Evolutionary conservation across 2,888 invertebrate species (phyloP).

Genomic region (Chalcis sispes): DNA sequence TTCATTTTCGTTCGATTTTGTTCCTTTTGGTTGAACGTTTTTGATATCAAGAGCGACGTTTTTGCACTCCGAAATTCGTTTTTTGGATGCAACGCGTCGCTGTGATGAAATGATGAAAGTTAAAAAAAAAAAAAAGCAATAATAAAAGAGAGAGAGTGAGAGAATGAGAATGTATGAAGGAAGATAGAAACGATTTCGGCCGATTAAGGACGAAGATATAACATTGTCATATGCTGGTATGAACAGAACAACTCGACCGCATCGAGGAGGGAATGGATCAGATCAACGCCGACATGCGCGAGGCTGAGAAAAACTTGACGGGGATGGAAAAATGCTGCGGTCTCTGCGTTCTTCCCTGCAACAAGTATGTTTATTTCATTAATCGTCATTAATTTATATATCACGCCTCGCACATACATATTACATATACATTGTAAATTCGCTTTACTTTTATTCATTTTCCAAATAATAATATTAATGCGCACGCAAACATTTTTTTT

Average conservation of each 20-base stretch:
- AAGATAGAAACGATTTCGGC: slow-evolving; percentile 29
- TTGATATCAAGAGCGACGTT: background rate
- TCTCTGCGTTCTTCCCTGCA: slow-evolving; percentile 98
- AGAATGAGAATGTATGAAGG: slow-evolving; percentile 13
- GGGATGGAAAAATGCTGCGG: slow-evolving; percentile 99
- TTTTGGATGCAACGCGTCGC: slow-evolving; percentile 1
- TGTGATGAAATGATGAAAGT: background rate
- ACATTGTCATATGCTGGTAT: slow-evolving; percentile 57
- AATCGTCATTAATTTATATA: background rate
- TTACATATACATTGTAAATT: background rate
- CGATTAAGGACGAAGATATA: slow-evolving; percentile 46
- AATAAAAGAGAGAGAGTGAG: background rate
- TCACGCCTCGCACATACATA: too few species aligned
- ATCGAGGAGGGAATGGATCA: slow-evolving; percentile 99
- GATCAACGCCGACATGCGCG: slow-evolving; percentile 99
- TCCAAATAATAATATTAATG: background rate
- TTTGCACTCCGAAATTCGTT: slow-evolving; percentile 37
- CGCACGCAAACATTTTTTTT: background rate
- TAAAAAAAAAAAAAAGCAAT: background rate
- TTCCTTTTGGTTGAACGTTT: background rate
- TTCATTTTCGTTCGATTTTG: too few species aligned
- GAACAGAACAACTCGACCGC: slow-evolving; percentile 98
- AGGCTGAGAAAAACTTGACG: slow-evolving; percentile 99
- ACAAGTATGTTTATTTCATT: slow-evolving; percentile 85
- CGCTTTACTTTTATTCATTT: background rate